Base-by-base conservation (phyloP, 2,888 invertebrate genomes). In the Hyppa rectilinea region DNA sequence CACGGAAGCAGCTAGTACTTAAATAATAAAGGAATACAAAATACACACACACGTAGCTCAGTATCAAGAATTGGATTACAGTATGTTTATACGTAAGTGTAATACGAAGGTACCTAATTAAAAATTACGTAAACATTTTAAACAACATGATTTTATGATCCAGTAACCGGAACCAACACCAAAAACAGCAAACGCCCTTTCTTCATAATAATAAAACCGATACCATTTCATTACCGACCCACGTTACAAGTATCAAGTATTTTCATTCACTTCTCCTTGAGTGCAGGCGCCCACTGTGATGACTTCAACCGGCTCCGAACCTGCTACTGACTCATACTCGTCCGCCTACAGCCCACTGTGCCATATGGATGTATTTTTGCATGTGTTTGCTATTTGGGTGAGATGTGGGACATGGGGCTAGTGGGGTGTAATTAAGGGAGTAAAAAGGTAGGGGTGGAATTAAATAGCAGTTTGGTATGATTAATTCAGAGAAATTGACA, bases 281-380 rank as follows among this genome's bases (percentile, higher is more conserved):
- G 78, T 72, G 60, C 60, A 73, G 64, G 82, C 80, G 81, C 88
- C 85, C 81, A 86, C 85, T 26, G 62, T 70, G 75, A 81, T 87
- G 89, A 87, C 87, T 85, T 85, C 85, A 89, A 75, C 80, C 69
- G 73, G 84, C 80, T 67, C 81, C 85, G 84, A 87, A 88, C 86
- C 81, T 60, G 86, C 87, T 70, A 73, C 78, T 87, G 89, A 87
- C 68, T 88, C 88, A 87, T 71, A 82, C 82, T 67, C 66, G 83
- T 82, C 82, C 87, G 89, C 89, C 89, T 83, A 85, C 89, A 38
- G 56, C 23, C 20, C 2, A 67, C 65, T 34, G 76, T 36, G 53
- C 70, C 82, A 84, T 82, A 84, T 83, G 85, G 73, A 50, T 59
- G 58, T 45, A 31, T 20, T 71, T 65, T 81, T n/a, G 14, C 6